phyloP scores from a whole-genome alignment of 2,888 invertebrate species.

The Drosophila infuscata region DNA sequence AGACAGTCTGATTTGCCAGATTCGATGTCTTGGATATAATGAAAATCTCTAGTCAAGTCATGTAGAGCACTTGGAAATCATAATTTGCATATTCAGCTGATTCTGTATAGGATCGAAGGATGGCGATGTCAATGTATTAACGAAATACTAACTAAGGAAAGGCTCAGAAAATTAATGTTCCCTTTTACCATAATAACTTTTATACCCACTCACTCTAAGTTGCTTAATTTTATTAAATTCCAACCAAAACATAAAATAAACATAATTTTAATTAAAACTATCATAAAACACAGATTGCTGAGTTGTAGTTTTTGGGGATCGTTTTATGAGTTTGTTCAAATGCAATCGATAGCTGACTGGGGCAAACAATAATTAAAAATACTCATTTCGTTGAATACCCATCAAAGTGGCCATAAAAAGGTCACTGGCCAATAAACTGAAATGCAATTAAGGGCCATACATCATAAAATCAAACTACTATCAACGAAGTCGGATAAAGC shows the following conservation, averaged over 20 bases:
- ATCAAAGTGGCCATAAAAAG: conserved; percentile 13
- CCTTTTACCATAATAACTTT: background rate
- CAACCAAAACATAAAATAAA: background rate
- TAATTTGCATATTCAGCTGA: conserved; percentile 51
- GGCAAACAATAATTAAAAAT: background rate
- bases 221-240: background rate
- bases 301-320: background rate
- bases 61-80: conserved; percentile 51
- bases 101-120: conserved; percentile 1
- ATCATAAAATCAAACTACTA: conserved; percentile 54
- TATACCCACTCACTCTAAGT: background rate
- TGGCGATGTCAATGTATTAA: background rate
- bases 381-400: background rate
- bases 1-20: conserved; percentile 41
- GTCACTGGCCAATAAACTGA: conserved; percentile 1
- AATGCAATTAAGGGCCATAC: conserved; percentile 51
- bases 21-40: conserved; percentile 54
- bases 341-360: background rate
- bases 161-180: background rate
- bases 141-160: background rate
- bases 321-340: background rate
- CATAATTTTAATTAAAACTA: background rate
- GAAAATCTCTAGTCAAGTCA: conserved; percentile 53
- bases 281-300: background rate
- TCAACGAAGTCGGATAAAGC: conserved; percentile 23